phyloP scores from a whole-genome alignment of 2,888 invertebrate genomes.

The Bellardia bayeri region DNA sequence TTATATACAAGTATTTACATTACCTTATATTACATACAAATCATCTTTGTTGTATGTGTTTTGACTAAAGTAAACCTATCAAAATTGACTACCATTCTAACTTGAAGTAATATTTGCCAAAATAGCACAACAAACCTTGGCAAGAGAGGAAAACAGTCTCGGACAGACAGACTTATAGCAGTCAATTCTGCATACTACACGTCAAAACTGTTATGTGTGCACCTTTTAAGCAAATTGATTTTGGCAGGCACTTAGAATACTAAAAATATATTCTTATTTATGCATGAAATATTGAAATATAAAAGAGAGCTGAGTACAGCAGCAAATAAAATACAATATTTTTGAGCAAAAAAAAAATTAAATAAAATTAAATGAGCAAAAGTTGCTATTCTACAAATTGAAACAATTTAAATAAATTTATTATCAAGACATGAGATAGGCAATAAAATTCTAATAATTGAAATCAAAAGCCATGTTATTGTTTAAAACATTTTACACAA shows the following conservation, averaged over 20 bases:
- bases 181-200: conserved; percentile 42
- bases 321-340: conserved; percentile 15
- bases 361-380: conserved; percentile 15
- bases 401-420: conserved; percentile 49
- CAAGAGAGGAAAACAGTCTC: background rate
- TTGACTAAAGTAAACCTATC: conserved; percentile 45
- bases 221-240: conserved; percentile 75
- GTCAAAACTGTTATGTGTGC: conserved; percentile 64
- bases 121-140: conserved; percentile 39
- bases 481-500: too few relatives aligned
- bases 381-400: background rate
- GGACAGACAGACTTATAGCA: background rate
- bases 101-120: conserved; percentile 46
- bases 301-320: background rate
- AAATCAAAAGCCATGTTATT: background rate
- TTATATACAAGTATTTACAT: conserved; percentile 46
- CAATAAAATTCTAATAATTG: conserved; percentile 41
- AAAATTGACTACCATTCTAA: conserved; percentile 51
- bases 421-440: conserved; percentile 18
- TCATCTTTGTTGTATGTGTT: background rate
- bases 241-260: conserved; percentile 72
- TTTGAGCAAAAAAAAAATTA: background rate
- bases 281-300: conserved; percentile 69
- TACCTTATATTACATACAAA: conserved; percentile 11
- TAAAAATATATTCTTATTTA: conserved; percentile 46